Base-by-base conservation (phyloP, 2,888 invertebrate genomes). In the Leistus spinibarbis region DNA sequence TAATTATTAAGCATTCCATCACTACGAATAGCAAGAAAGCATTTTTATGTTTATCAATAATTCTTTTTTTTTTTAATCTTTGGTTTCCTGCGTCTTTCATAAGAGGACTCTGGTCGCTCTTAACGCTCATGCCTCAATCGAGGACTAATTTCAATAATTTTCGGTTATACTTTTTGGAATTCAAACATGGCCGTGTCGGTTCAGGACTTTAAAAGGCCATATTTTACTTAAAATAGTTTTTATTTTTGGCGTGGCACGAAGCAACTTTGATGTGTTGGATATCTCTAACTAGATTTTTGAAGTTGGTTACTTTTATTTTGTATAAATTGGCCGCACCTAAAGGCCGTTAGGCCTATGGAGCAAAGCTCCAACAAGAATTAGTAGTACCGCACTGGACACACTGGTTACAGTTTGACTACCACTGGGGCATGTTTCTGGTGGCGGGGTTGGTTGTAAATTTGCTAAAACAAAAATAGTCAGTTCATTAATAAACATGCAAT, bases 21-120 rank as follows among this genome's bases (percentile, higher is more conserved):
- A 71, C 71, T 71, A 71, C 65, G 63, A 22, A 17, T 71, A 71
- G 71, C 71, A 71, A 69, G 70, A 71, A 69, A 71, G 71, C 71
- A 13, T 40, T n/a, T n/a, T n/a, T 40, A 60, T 60, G 19, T 60
- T 16, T 54, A 54, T 54, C 13, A 13, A 22, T 60, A 20, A 60
- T 60, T 19, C 22, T 60, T 60, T 60, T 60, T 17, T 53, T 53
- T 53, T 10, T 53, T n/a, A n/a, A 40, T 40, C 19, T 60, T 60
- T 60, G 60, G 60, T 60, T 60, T 60, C 60, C 60, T 22, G 19
- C 60, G 60, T 40, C 40, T 40, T 40, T 40, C 40, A 13, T 40
- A n/a, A 40, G 40, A 40, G 40, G 40, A 40, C 40, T 40, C 40
- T 40, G 40, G 40, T 40, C 40, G 40, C 40, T 40, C 40, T 40